Conservation (phyloP, 2,888 invertebrate genomes). For the Crepidodera aurea region DNA sequence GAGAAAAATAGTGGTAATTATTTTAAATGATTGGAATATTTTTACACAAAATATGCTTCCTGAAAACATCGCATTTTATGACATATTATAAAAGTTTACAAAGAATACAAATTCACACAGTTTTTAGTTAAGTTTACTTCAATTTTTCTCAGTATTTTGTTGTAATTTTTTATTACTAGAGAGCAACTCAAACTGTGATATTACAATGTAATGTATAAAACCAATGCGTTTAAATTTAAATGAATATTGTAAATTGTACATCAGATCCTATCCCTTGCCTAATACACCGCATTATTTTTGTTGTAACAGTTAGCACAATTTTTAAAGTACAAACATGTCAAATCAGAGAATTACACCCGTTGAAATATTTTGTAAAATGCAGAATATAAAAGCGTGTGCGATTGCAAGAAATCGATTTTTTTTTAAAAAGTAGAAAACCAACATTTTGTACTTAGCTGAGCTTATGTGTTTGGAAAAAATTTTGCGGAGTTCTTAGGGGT, state of each 20-base stretch:
- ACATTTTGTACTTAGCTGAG: too few relatives aligned
- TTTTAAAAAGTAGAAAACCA: too few relatives aligned
- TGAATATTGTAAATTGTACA: constrained; percentile 38
- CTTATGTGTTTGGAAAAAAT: background rate
- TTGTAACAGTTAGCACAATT: background rate
- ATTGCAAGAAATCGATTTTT: too few relatives aligned
- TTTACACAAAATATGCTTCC: too few relatives aligned
- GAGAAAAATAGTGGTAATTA: background rate
- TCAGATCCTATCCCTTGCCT: constrained; percentile 1
- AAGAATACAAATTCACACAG: too few relatives aligned
- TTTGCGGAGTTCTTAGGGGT: constrained; percentile 6
- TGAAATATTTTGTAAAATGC: too few relatives aligned
- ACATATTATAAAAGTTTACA: too few relatives aligned
- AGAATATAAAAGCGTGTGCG: too few relatives aligned
- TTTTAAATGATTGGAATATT: too few relatives aligned
- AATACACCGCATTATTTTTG: background rate
- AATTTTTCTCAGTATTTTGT: background rate
- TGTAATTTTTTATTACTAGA: constrained; percentile 3
- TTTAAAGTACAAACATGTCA: background rate
- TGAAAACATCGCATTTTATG: too few relatives aligned
- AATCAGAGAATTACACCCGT: background rate
- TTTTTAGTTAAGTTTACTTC: too few relatives aligned
- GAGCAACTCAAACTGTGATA: constrained; percentile 50
- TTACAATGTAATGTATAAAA: constrained; percentile 42
- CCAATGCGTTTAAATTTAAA: constrained; percentile 47